A percentile compares a stretch with the other conserved stretches of the same genome.
Evolutionary conservation across 1,140 invertebrate genomes (phyloP).

Genomic region (Nephotettix cincticeps): DNA sequence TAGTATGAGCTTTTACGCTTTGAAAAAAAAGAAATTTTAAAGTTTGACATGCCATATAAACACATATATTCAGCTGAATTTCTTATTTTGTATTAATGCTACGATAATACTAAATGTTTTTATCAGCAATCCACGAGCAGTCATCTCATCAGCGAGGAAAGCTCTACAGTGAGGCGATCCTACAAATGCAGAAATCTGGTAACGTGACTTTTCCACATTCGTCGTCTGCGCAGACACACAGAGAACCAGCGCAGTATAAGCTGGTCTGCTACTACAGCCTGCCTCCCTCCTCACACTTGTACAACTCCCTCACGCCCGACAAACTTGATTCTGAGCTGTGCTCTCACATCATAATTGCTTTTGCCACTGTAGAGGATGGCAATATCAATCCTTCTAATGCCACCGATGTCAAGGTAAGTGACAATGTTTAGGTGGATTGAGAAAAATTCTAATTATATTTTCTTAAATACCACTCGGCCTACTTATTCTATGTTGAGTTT

Average conservation of each 20-base stretch:
- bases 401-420: constrained; percentile 44
- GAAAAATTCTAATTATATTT: neutral
- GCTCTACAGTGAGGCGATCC: neutral
- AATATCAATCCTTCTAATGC: constrained; percentile 52
- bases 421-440: constrained; percentile 13
- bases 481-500: neutral
- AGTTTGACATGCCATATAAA: no score
- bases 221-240: no score
- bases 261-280: constrained; percentile 21
- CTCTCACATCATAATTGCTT: constrained; percentile 79
- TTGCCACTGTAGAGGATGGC: constrained; percentile 65
- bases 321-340: constrained; percentile 59
- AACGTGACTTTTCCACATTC: neutral
- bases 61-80: no score
- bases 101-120: no score
- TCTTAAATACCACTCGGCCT: neutral
- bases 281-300: neutral
- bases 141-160: neutral
- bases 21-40: no score
- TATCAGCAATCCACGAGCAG: neutral
- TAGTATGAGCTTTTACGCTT: no score
- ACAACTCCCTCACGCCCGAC: constrained; percentile 21
- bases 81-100: no score
- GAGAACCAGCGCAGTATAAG: neutral
- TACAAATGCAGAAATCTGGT: neutral